Evolutionary conservation across 2,797 vertebrate genomes (phyloP), one percentile per base, ranked within the genome.

Genomic region (Ptychadena robeensis): DNA sequence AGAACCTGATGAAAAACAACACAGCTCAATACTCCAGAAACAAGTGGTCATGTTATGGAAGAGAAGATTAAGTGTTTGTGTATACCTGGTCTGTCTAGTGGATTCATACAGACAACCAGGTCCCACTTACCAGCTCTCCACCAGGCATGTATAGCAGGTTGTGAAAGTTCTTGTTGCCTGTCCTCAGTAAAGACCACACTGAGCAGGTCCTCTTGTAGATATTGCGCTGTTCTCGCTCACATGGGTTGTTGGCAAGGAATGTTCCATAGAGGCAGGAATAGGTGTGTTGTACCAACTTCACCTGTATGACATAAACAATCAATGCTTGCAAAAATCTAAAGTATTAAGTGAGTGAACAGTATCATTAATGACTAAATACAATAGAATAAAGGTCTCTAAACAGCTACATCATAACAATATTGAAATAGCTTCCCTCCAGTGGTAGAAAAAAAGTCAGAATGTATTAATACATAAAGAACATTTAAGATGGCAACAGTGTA

Each of bases 211-310:
- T 93, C 86, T 98, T 98, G 89, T 96, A 96, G 91, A 98, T 93
- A 91, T 97, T 98, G 61, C 93, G 95, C n/a, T 94, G 93, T 86
- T 99, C 97, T 18, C 98, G 93, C 90, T 99, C 98, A 0, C 95
- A 95, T 30, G 93, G 94, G 64, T 97, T 99, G 93, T 99, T 99
- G 59, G 97, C 97, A 79, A 99, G 94, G 91, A 99, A 99, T 0
- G 98, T 99, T 69, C 98, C 98, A 0, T 99, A 99, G 12, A 99
- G 96, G 90, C 98, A 99, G 0, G 98, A 99, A 86, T 99, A 99
- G 0, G 97, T 99, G 88, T 99, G 98, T 90, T 99, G 98, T 79
- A 98, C 98, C 91, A 99, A 88, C 92, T 99, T 99, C 85, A 99
- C 97, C 98, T 99, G 90, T 0, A 77, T 4, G 31, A 44, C 0